phyloP scores from a whole-genome alignment of 2,888 invertebrate species.

The Alsophila aescularia region DNA sequence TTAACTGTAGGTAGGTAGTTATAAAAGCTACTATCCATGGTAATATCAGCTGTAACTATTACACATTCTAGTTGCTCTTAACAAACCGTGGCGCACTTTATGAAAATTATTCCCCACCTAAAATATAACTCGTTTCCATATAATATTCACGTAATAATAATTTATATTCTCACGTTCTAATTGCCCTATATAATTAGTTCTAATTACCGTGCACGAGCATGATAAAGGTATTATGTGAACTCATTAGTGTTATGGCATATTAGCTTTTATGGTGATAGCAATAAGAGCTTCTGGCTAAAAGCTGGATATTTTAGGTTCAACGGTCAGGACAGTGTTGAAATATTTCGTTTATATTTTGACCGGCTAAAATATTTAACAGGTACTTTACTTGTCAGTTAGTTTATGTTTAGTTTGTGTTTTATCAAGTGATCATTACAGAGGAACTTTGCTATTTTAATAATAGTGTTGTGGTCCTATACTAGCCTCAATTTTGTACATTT shows the following conservation, averaged over 20 bases:
- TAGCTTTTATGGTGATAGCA: conserved; percentile 36
- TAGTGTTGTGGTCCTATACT: too few species aligned
- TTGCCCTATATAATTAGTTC: conserved; percentile 35
- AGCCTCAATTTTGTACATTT: too few species aligned
- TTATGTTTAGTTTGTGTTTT: too few species aligned
- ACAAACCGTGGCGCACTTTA: conserved; percentile 13
- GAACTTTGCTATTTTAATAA: too few species aligned
- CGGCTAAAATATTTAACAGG: neutral
- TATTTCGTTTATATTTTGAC: conserved; percentile 15
- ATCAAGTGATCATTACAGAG: too few species aligned
- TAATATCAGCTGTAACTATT: neutral
- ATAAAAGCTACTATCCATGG: neutral
- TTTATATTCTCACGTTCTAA: conserved; percentile 33
- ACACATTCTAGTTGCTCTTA: conserved; percentile 9
- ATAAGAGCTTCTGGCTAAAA: conserved; percentile 35
- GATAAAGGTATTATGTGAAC: conserved; percentile 38
- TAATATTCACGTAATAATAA: conserved; percentile 24
- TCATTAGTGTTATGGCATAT: conserved; percentile 38
- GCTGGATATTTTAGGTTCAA: conserved; percentile 30
- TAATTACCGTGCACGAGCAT: conserved; percentile 37
- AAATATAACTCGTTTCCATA: conserved; percentile 21
- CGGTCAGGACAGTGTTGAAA: conserved; percentile 9
- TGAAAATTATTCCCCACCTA: conserved; percentile 22
- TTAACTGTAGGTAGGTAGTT: too few species aligned
- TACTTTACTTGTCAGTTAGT: too few species aligned